phyloP scores from a whole-genome alignment of 1,140 invertebrate genomes.

The Pogonus chalceus region DNA sequence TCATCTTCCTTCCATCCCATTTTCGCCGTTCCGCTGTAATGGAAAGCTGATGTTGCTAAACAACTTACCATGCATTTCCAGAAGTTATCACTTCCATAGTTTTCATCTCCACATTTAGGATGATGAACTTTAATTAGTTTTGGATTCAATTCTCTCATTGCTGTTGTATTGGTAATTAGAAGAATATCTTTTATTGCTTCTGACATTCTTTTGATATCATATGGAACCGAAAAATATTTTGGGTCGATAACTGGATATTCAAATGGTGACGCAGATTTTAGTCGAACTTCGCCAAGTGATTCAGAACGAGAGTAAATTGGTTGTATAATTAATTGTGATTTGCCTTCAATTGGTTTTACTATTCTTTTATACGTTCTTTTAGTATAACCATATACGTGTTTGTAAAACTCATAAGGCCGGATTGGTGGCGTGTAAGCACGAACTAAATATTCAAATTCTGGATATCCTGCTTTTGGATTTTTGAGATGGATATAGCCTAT shows the following conservation, averaged over 20 bases:
- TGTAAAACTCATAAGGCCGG: not conserved
- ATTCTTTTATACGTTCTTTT: not conserved
- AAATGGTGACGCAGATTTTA: conserved; percentile 55
- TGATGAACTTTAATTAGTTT: conserved; percentile 47
- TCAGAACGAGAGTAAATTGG: conserved; percentile 58
- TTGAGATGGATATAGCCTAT: conserved; percentile 4
- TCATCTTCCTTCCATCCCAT: conserved; percentile 42
- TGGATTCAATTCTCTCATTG: conserved; percentile 46
- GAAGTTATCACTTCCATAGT: conserved; percentile 37
- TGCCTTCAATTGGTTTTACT: not conserved
- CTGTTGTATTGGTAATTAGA: conserved; percentile 43
- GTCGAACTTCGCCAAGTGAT: conserved; percentile 56
- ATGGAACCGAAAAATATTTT: conserved; percentile 57
- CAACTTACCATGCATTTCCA: conserved; percentile 43
- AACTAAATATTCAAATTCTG: conserved; percentile 9
- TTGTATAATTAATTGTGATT: conserved; percentile 38
- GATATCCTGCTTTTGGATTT: not conserved
- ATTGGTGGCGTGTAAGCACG: not conserved
- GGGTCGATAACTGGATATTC: conserved; percentile 67
- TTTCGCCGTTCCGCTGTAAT: conserved; percentile 47
- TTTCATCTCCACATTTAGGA: conserved; percentile 43
- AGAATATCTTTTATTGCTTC: conserved; percentile 48
- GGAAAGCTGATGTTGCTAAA: conserved; percentile 40
- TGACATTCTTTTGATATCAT: conserved; percentile 55
- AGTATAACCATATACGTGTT: not conserved